phyloP scores from a whole-genome alignment of 2,888 invertebrate species.

The Pseudoips prasinana region DNA sequence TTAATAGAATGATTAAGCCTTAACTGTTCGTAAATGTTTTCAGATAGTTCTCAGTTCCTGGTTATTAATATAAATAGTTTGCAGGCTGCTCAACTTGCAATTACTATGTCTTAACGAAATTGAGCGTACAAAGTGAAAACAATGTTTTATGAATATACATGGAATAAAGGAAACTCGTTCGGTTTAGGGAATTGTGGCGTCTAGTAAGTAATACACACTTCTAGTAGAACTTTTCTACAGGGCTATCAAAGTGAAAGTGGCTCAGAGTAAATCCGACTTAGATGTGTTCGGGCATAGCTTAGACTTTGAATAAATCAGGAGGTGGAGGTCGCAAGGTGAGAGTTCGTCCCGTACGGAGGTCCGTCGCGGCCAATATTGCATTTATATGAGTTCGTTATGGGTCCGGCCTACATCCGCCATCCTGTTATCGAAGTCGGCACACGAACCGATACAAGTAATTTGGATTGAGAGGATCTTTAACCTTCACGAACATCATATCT shows the following conservation, averaged over 20 bases:
- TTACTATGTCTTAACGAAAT: no score
- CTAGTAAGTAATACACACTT: no score
- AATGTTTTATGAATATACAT: no score
- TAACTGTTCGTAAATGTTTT: no score
- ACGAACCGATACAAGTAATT: constrained; percentile 38
- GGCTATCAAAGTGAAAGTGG: constrained; percentile 44
- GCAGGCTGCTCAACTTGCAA: no score
- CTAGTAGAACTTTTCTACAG: no score
- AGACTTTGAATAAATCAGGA: constrained; percentile 60
- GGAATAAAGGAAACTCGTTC: no score
- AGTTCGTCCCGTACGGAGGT: constrained; percentile 18
- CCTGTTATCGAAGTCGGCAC: constrained; percentile 42
- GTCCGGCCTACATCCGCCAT: constrained; percentile 35
- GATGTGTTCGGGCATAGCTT: constrained; percentile 42
- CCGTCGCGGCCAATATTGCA: constrained; percentile 50
- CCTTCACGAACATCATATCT: constrained; percentile 12
- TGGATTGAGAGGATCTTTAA: constrained; percentile 40
- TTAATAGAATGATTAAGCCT: no score
- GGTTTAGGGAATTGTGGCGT: no score
- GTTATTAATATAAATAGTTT: no score
- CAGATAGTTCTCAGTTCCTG: no score
- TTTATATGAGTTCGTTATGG: constrained; percentile 61
- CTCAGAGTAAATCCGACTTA: constrained; percentile 39
- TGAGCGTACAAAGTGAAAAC: no score
- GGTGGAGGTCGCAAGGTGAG: constrained; percentile 49